A percentile compares a stretch with the other conserved stretches of the same genome.
Conservation (phyloP, 2,888 invertebrate species). For the Steinernema scapterisci region DNA sequence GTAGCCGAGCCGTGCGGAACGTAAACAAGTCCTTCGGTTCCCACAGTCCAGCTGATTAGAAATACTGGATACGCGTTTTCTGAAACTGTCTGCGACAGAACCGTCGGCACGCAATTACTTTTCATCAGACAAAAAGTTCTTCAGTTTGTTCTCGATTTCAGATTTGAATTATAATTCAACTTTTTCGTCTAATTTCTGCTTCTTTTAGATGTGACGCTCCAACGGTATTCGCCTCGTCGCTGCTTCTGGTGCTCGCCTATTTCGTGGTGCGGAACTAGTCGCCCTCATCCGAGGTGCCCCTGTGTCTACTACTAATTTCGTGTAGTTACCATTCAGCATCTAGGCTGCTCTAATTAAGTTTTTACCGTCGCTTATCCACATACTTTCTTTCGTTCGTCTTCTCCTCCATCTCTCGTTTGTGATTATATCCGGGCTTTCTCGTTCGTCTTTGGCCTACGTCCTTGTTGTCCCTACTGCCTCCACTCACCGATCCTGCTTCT, state of each 20-base stretch:
- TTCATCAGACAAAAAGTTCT: no score
- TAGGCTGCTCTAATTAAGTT: background rate
- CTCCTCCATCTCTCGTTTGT: background rate
- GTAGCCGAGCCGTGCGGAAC: no score
- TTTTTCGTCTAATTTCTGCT: background rate
- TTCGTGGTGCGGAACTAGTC: background rate
- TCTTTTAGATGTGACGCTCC: constrained; percentile 5
- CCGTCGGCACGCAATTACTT: no score
- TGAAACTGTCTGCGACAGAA: no score
- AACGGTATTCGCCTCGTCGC: background rate
- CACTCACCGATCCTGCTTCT: constrained; percentile 1
- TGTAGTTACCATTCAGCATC: background rate
- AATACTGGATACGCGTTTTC: no score
- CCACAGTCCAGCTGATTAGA: no score
- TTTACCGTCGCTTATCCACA: background rate
- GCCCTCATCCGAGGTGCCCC: background rate
- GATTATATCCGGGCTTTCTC: constrained; percentile 25
- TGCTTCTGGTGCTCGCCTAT: constrained; percentile 2
- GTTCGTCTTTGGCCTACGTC: constrained; percentile 3
- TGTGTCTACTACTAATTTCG: background rate
- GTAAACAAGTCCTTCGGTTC: no score
- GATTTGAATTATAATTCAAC: no score
- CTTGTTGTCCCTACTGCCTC: constrained; percentile 12
- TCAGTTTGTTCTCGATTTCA: no score
- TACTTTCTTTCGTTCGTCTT: background rate